Evolutionary conservation across 2,113 vertebrate species (phyloP).

Genomic region (Microcebus jonahi): DNA sequence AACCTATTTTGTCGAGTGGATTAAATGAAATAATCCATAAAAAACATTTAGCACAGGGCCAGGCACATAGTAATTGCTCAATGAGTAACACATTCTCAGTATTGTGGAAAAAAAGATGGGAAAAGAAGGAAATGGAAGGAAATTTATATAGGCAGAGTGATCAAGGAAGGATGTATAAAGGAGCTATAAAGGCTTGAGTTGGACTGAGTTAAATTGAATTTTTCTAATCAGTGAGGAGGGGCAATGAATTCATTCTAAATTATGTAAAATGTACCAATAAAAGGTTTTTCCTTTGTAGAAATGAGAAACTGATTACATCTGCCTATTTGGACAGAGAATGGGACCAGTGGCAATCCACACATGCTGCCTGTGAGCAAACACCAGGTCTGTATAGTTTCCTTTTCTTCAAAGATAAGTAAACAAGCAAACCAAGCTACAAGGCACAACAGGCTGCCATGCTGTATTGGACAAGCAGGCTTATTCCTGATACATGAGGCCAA

Average conservation of each 20-base stretch:
- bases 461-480: not conserved
- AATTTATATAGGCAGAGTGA: not conserved
- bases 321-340: not conserved
- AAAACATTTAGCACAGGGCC: not conserved
- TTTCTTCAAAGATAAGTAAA: slow-evolving; percentile 3
- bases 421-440: not conserved
- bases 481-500: not conserved
- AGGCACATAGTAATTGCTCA: not conserved
- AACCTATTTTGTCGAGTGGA: not conserved
- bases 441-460: not conserved
- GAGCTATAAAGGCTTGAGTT: not conserved
- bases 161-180: not conserved
- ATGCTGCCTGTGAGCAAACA: not conserved
- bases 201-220: not conserved
- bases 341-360: not conserved
- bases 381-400: not conserved
- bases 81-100: not conserved
- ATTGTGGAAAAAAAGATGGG: not conserved
- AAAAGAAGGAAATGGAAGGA: not conserved
- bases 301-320: not conserved
- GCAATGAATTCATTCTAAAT: not conserved
- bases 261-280: not conserved
- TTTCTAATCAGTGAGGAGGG: not conserved
- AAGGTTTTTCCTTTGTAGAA: not conserved
- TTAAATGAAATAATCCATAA: not conserved